Percentiles rank a stretch among this genome's conserved stretches.
phyloP scores from a whole-genome alignment of 92 coral and sea anemone genomes.

The Micromussa lordhowensis region DNA sequence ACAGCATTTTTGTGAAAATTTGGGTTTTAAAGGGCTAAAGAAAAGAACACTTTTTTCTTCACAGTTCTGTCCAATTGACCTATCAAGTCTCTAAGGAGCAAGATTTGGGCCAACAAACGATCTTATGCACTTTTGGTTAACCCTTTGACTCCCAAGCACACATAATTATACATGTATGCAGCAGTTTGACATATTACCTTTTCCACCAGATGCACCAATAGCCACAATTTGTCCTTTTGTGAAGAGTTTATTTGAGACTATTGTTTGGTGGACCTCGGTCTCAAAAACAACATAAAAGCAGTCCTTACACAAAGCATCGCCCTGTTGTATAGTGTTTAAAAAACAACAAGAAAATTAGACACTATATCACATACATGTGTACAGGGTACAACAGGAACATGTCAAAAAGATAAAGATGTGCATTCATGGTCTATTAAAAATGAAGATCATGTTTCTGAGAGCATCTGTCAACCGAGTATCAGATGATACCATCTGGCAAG shows the following conservation, averaged over 20 bases:
- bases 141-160: too few species aligned
- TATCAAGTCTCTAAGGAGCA: too few species aligned
- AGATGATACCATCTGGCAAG: too few species aligned
- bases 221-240: conserved; percentile 87
- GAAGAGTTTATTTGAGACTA: conserved; percentile 77
- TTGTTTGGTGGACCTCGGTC: conserved; percentile 89
- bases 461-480: too few species aligned
- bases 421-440: background rate
- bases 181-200: conserved; percentile 63
- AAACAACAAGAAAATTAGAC: background rate
- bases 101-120: too few species aligned
- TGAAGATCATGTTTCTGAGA: too few species aligned
- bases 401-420: background rate
- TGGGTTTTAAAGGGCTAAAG: too few species aligned
- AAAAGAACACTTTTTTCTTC: too few species aligned
- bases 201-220: conserved; percentile 98
- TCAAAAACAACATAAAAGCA: conserved; percentile 92
- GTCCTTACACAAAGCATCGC: conserved; percentile 91
- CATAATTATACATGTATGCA: too few species aligned
- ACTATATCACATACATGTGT: background rate
- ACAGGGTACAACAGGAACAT: background rate
- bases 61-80: too few species aligned
- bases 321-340: conserved; percentile 40
- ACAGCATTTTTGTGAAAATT: too few species aligned
- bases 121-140: too few species aligned